Base-by-base conservation (phyloP, 2,113 vertebrate species). In the Murina feae region DNA sequence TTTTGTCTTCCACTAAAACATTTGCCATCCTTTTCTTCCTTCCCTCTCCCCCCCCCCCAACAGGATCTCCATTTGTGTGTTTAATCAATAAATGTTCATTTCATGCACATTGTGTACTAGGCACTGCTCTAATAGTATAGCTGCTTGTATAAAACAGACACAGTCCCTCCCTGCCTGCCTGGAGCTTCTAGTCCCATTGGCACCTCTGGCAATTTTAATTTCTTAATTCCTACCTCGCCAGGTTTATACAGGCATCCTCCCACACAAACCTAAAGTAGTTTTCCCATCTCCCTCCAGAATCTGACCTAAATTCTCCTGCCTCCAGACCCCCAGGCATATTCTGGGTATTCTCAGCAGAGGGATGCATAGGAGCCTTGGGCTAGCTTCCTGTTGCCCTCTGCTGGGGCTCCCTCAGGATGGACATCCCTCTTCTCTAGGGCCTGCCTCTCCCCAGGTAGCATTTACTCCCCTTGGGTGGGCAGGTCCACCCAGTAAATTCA, bases 341-440 rank as follows among this genome's bases (percentile, higher is more conserved):
- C 63, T 58, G 10, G 55, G 66, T 9, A 28, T 0, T n/a, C 55
- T 53, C 16, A 28, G 20, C 1, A 9, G 17, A 76, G 25, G 18
- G 53, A n/a, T 30, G 18, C 13, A 14, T 5, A 20, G 14, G 49
- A 86, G 18, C 8, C 21, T 72, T 21, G 44, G 16, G n/a, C 42
- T 65, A 66, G 47, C 82, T 81, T 69, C 72, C 85, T 86, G 83
- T 86, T 93, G 95, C 86, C 95, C 89, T 71, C 95, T 91, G 68
- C 37, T 90, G 96, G 95, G 78, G 18, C 75, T 88, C 44, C 11
- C 23, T 49, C n/a, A 49, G 81, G 47, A 55, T 86, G 39, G 44
- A 10, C 0, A 9, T 30, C 25, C 60, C 21, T 76, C 10, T 8
- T 86, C n/a, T 28, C 10, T 21, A 11, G 68, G 30, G 30, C 5